Conservation (phyloP, 1,140 invertebrate genomes). For the Cydia splendana region DNA sequence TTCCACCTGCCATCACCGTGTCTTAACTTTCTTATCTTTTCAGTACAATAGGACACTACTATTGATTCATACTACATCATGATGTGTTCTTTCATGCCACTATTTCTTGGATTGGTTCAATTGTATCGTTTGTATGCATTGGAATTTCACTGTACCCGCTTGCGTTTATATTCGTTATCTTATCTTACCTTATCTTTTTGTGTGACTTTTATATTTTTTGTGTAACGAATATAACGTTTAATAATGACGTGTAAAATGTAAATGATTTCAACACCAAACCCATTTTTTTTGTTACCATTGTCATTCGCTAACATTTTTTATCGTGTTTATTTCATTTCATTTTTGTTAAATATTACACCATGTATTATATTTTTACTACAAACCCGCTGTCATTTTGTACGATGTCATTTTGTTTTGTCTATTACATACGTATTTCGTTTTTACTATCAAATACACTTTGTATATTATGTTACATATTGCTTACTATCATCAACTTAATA, state of each 20-base stretch:
- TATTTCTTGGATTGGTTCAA: conserved; percentile 56
- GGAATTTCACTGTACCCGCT: conserved; percentile 49
- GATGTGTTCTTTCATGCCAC: conserved; percentile 67
- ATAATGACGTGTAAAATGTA: conserved; percentile 5
- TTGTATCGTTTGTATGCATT: conserved; percentile 45
- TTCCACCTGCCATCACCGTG: conserved; percentile 39
- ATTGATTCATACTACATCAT: conserved; percentile 55
- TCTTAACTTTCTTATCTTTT: conserved; percentile 48
- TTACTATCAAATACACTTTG: not conserved
- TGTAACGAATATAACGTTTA: conserved; percentile 27
- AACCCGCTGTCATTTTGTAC: no score
- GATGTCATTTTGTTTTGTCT: no score
- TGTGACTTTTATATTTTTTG: conserved; percentile 18
- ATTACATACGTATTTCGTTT: no score
- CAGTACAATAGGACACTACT: conserved; percentile 47
- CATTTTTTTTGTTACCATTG: no score
- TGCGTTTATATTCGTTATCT: conserved; percentile 36
- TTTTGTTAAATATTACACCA: no score
- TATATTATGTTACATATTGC: conserved; percentile 4
- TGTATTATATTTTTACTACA: no score
- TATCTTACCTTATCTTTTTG: not conserved
- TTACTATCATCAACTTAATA: not conserved
- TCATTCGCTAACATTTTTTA: no score
- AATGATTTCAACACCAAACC: no score
- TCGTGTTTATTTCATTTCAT: no score